Evolutionary conservation across 2,113 vertebrate species (phyloP), one percentile per base, ranked within the genome.

Genomic region (Xiphophorus couchianus): DNA sequence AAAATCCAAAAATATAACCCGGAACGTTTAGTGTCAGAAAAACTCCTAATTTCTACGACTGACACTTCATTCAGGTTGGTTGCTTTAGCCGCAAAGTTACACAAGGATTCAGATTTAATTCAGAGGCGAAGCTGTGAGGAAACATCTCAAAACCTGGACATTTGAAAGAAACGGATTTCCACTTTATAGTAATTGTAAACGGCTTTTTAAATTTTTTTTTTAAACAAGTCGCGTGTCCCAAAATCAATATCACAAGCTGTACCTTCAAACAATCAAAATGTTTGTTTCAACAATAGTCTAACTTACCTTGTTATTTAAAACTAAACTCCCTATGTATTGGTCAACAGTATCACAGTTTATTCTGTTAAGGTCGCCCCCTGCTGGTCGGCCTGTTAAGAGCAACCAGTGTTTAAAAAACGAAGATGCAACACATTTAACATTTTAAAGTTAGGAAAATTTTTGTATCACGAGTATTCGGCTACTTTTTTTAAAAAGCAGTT

Each of bases 281-380:
- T 25, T 58, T 58, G 51, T 25, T n/a, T 58, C 3, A 25, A 58
- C 51, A 58, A n/a, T 1, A 17, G 44, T 48, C 44, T 6, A 48
- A 48, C 15, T 48, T 48, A 48, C 1, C 44, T 48, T 1, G 1
- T 7, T 48, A 19, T 48, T 19, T 48, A 17, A 48, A 48, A 48
- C 17, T 19, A 19, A 48, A 19, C 17, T 17, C 44, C 17, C 12
- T 14, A 0, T 15, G 15, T 17, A 19, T 17, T 6, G 44, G 17
- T 48, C 14, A 48, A 48, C 19, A 5, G 17, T 0, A 6, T 37
- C 35, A 17, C 1, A 58, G 51, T 58, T 58, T 64, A 30, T 31
- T 17, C 33, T 75, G 65, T 5, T 64, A 54, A 79, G 61, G 64
- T 25, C 1, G 83, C 85, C 88, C 77, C 44, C 84, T 85, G 76